A percentile compares a stretch with the other conserved stretches of the same genome.
Conservation (phyloP, 2,888 invertebrate species). For the Harpalus rubripes region DNA sequence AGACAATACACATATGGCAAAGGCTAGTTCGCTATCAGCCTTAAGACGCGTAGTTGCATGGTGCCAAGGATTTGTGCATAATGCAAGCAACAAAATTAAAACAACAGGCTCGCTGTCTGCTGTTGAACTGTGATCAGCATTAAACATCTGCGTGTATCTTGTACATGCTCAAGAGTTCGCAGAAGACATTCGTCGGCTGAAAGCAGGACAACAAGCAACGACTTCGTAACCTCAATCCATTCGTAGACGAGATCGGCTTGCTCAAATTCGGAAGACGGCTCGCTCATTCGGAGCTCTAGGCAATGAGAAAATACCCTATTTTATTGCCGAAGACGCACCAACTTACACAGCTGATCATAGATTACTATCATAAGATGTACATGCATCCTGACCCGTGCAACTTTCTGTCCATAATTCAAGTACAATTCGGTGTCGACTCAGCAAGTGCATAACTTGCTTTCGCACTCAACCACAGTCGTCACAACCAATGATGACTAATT, state of each 20-base stretch:
- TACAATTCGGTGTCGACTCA: background rate
- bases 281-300: background rate
- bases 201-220: no score
- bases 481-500: slow-evolving; percentile 9
- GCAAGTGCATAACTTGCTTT: background rate
- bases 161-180: background rate
- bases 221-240: slow-evolving; percentile 22
- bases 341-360: background rate
- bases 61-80: background rate
- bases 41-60: background rate
- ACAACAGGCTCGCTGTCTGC: no score
- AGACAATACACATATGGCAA: background rate
- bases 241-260: slow-evolving; percentile 12
- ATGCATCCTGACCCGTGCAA: background rate
- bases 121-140: background rate
- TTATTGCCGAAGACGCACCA: background rate
- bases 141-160: background rate
- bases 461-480: background rate
- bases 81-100: background rate
- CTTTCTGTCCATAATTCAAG: background rate
- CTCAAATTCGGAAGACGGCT: background rate
- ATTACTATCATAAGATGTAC: background rate
- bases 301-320: slow-evolving; percentile 1
- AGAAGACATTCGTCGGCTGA: background rate
- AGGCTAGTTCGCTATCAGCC: background rate